Conservation (phyloP, 2,113 vertebrate genomes). For the Thymallus thymallus region DNA sequence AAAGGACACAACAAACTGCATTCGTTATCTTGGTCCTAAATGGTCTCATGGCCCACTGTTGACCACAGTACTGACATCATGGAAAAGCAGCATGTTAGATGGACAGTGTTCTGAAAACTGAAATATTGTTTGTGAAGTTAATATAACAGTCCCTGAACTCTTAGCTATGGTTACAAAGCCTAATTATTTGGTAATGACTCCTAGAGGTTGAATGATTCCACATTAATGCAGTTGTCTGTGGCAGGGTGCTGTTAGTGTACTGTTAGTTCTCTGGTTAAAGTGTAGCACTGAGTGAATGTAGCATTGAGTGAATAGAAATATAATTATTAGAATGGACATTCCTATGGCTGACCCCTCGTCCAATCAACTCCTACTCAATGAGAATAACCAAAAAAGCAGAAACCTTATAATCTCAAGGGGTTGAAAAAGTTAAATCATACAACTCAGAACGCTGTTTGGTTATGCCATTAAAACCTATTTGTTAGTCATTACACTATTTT, state of each 20-base stretch:
- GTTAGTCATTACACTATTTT: neutral
- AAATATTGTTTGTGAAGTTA: conserved; percentile 18
- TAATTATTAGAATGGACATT: too few species aligned
- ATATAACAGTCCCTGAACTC: neutral
- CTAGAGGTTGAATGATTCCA: conserved; percentile 10
- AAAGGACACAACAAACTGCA: conserved; percentile 47
- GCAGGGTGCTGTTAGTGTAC: neutral
- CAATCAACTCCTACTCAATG: too few species aligned
- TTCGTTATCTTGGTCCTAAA: conserved; percentile 25
- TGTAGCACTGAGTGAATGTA: too few species aligned
- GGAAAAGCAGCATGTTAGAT: conserved; percentile 22
- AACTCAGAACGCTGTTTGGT: neutral
- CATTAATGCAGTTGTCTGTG: conserved; percentile 23
- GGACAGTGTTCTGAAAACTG: neutral
- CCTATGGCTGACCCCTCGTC: too few species aligned
- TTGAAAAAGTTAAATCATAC: too few species aligned
- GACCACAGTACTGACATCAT: conserved; percentile 21
- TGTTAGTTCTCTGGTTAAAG: conserved; percentile 31
- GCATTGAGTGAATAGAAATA: too few species aligned
- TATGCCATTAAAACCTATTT: neutral
- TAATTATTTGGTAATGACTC: conserved; percentile 4
- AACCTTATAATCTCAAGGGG: too few species aligned
- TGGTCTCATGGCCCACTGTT: conserved; percentile 8
- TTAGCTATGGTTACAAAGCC: neutral
- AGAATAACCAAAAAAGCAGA: too few species aligned